Base-by-base conservation (phyloP, 1,140 invertebrate genomes). In the Platorchestia sp. region DNA sequence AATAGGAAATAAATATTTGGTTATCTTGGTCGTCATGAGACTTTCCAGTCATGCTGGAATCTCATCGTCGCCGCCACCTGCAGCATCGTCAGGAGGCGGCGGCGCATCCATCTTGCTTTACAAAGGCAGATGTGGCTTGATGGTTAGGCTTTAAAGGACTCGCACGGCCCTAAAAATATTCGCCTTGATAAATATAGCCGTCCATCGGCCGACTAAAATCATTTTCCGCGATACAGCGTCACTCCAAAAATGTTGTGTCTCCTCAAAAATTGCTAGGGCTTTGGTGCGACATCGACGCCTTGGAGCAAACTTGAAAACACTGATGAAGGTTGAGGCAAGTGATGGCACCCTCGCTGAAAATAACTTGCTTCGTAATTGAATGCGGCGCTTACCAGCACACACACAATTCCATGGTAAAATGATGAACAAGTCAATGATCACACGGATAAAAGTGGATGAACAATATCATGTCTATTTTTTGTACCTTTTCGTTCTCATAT, bases 161-260 rank as follows among this genome's bases (percentile, higher is more conserved):
- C 91, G 40, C 43, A 40, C 10, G 7, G 16, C 44, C 41, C 91
- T 36, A 10, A 40, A 93, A 93, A 93, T 93, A 93, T 93, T 93
- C 91, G 91, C 91, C 91, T 93, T 93, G 91, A 93, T 93, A 93
- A 93, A 93, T 93, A 93, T 93, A 93, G 91, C 91, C 41, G 43
- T 45, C 43, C 43, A 41, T 89, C 87, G 87, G 41, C 42, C 41
- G 87, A 89, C 87, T 89, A 89, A 89, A 89, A 89, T 89, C 87
- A 89, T 41, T 42, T 41, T 41, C n/a, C 3, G 87, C 87, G 87
- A 89, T 89, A 75, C 59, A 43, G 87, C 87, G 41, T 5, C 87
- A 42, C 87, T 44, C 27, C 3, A 89, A 89, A 89, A 89, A 89
- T 89, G 87, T 89, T 89, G 87, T 44, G 5, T 42, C 87, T 89